Evolutionary conservation across 2,888 invertebrate genomes (phyloP).

Genomic region (Chelonus formosanus): DNA sequence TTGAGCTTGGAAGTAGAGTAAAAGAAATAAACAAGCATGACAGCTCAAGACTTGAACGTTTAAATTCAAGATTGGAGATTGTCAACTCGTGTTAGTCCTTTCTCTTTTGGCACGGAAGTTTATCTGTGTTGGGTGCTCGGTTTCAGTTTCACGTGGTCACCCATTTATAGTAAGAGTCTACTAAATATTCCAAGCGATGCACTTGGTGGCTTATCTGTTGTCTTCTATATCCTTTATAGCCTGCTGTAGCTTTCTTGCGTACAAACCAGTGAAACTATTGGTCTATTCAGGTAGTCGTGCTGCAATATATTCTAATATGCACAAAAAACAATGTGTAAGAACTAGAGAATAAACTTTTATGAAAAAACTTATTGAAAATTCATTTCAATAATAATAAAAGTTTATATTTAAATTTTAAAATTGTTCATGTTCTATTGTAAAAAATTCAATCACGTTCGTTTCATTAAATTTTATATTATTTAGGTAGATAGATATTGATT

Average conservation of each 20-base stretch:
- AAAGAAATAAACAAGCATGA: constrained; percentile 1
- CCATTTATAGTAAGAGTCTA: constrained; percentile 42
- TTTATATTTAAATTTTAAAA: too few relatives aligned
- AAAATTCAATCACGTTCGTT: too few relatives aligned
- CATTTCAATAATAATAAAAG: neutral
- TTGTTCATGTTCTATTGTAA: too few relatives aligned
- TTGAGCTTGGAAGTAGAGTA: constrained; percentile 1
- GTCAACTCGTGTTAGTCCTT: constrained; percentile 42
- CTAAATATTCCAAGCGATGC: constrained; percentile 43
- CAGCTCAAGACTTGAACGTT: constrained; percentile 15
- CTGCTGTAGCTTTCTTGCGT: too few relatives aligned
- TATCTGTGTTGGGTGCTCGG: neutral
- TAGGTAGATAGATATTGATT: too few relatives aligned
- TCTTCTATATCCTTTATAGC: neutral
- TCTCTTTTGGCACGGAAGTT: constrained; percentile 37
- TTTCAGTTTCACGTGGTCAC: constrained; percentile 40
- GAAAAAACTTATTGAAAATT: neutral
- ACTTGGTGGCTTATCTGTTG: neutral
- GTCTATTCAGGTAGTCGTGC: too few relatives aligned
- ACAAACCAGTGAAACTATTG: too few relatives aligned
- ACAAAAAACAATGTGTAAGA: neutral
- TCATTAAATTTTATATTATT: too few relatives aligned
- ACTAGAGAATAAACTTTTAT: neutral
- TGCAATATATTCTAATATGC: neutral
- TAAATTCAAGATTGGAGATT: constrained; percentile 39